Evolutionary conservation across 2,113 vertebrate species (phyloP).

Genomic region (cat (Felis catus)): DNA sequence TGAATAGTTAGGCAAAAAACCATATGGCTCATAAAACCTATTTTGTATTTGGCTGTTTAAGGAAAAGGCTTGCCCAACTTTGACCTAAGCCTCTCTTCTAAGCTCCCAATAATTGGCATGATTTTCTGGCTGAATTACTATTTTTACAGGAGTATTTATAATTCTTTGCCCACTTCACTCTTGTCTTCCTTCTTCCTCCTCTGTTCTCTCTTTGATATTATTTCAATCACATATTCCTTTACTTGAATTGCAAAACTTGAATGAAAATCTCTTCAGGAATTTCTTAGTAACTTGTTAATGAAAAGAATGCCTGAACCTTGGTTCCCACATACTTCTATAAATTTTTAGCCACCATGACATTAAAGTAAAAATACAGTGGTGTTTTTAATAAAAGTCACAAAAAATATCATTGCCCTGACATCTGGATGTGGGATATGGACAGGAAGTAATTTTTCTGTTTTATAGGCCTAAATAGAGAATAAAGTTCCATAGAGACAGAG

Average conservation of each 20-base stretch:
- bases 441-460: slow-evolving; percentile 41
- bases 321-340: neutral
- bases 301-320: neutral
- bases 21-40: neutral
- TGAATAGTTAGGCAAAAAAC: neutral
- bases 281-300: slow-evolving; percentile 12
- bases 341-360: neutral
- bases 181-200: neutral
- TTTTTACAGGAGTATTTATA: neutral
- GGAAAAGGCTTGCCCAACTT: neutral
- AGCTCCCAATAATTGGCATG: neutral
- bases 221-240: neutral
- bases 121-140: neutral
- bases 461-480: neutral
- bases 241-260: neutral
- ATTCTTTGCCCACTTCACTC: neutral
- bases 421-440: neutral
- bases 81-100: neutral
- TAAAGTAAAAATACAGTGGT: neutral
- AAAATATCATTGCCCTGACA: neutral
- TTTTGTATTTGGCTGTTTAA: neutral
- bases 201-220: neutral
- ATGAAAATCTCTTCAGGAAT: neutral
- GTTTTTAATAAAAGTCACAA: slow-evolving; percentile 34
- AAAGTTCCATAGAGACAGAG: neutral